A percentile compares a stretch with the other conserved stretches of the same genome.
Evolutionary conservation across 2,113 vertebrate genomes (phyloP).

Genomic region (Pangasianodon hypophthalmus): DNA sequence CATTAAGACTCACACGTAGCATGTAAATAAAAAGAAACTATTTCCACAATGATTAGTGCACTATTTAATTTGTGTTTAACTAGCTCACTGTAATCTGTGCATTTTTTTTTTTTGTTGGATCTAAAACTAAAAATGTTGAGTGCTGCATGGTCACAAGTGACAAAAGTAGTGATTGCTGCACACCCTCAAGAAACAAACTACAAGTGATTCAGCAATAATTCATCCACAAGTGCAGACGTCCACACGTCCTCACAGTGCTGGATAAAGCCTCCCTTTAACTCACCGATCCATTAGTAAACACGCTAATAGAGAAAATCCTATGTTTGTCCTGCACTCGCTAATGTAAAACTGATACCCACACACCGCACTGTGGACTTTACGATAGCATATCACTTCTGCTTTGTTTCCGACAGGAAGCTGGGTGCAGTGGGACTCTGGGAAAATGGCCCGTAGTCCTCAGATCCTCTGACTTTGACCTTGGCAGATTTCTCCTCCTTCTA

Average conservation of each 20-base stretch:
- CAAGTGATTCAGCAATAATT: background rate
- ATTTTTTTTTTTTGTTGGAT: background rate
- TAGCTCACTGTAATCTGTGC: background rate
- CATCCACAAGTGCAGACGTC: background rate
- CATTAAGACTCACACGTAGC: background rate
- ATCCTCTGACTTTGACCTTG: conserved; percentile 42
- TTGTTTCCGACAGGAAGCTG: background rate
- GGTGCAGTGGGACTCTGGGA: background rate
- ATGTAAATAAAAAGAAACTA: background rate
- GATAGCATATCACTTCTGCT: conserved; percentile 26
- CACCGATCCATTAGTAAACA: background rate
- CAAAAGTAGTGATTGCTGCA: background rate
- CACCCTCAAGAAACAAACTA: background rate
- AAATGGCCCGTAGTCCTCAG: conserved; percentile 6
- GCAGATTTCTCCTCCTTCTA: background rate
- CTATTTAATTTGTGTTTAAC: background rate
- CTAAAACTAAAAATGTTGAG: background rate
- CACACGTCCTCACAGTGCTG: background rate
- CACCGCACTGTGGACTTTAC: background rate
- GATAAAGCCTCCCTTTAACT: background rate
- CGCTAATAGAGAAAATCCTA: background rate
- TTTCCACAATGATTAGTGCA: background rate
- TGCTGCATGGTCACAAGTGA: background rate
- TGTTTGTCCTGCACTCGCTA: background rate
- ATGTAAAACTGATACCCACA: background rate